These are phyloP conservation scores for Cephalopterus ornatus DNA, from an alignment of 2,113 vertebrate genomes.

Conservation along the genomic window DNA sequence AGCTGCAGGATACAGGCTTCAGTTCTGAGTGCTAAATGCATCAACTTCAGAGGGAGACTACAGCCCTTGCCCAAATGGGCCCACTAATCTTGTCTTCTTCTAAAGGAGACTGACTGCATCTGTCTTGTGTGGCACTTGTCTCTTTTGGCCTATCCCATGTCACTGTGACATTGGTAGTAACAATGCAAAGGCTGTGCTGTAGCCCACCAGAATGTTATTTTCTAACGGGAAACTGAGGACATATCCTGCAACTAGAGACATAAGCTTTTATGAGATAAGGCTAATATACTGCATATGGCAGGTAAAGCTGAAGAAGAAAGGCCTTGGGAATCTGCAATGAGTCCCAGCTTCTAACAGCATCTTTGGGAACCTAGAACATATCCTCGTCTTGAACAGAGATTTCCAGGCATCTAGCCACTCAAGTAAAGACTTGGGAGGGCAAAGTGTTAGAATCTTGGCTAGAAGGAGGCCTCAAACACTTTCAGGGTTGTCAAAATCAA, in stretches of 20 bases:
- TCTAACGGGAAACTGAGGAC: neutral
- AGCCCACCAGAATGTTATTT: neutral
- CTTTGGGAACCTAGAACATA: neutral
- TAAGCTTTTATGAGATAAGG: neutral
- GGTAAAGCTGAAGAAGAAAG: neutral
- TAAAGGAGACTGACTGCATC: neutral
- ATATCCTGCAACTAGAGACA: neutral
- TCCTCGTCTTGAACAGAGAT: neutral
- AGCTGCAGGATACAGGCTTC: neutral
- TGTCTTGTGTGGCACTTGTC: neutral
- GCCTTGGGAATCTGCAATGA: neutral
- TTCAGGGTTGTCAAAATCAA: neutral
- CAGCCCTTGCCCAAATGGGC: neutral
- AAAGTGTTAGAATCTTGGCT: neutral
- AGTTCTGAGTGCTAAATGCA: neutral
- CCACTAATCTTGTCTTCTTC: neutral
- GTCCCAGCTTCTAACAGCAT: neutral
- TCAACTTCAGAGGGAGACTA: fast-evolving
- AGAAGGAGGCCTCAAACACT: neutral
- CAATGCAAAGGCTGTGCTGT: neutral
- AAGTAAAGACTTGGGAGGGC: neutral
- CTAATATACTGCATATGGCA: neutral
- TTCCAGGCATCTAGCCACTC: neutral
- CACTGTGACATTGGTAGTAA: too few species aligned
- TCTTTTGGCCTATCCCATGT: neutral